phyloP scores from a whole-genome alignment of 2,888 invertebrate genomes.

The Callosobruchus maculatus region DNA sequence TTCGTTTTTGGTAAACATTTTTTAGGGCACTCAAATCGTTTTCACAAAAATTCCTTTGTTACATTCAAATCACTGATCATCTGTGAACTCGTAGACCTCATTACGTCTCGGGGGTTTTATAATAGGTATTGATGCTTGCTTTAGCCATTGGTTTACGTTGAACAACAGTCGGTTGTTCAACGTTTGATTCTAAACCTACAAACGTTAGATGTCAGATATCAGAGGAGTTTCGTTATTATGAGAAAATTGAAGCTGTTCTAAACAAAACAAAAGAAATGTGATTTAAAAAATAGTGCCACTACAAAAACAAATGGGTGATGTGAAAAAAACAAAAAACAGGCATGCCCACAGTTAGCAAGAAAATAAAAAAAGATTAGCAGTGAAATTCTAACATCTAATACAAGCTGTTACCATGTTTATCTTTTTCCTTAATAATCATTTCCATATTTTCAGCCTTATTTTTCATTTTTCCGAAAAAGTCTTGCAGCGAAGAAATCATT shows the following conservation, averaged over 20 bases:
- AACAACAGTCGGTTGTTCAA: too few species aligned
- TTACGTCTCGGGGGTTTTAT: too few species aligned
- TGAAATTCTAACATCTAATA: conserved; percentile 4
- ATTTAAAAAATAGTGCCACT: background rate
- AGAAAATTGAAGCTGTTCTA: background rate
- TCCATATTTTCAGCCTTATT: conserved; percentile 94
- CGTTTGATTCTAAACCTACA: background rate
- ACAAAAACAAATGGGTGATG: conserved; percentile 2
- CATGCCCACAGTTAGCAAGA: conserved; percentile 5
- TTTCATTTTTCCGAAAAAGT: conserved; percentile 95
- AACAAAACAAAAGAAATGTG: background rate
- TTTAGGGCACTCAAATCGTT: too few species aligned
- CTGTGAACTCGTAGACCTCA: too few species aligned
- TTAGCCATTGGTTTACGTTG: too few species aligned
- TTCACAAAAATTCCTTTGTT: too few species aligned
- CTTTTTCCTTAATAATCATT: conserved; percentile 86
- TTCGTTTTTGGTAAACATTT: too few species aligned
- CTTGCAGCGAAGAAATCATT: conserved; percentile 49
- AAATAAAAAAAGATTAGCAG: conserved; percentile 6
- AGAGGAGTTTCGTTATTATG: background rate
- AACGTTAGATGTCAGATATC: background rate
- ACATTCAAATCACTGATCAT: too few species aligned
- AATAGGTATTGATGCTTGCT: too few species aligned
- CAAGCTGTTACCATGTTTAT: conserved; percentile 71
- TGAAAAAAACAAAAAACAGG: conserved; percentile 6